Evolutionary conservation across 1,140 invertebrate species (phyloP).

Genomic region (Rhagoletis zephyria): DNA sequence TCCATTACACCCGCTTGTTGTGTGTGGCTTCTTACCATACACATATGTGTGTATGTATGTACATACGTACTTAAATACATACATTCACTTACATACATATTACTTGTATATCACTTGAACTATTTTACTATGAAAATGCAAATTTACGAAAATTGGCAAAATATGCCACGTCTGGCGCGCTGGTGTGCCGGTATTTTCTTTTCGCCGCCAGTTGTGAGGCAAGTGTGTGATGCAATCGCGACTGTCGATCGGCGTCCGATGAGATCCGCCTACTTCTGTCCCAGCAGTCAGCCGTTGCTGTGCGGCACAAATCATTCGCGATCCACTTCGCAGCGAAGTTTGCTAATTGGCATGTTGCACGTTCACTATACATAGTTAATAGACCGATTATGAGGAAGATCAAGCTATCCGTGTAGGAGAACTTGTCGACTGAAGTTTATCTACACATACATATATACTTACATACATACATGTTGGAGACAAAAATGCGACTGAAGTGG

Average conservation of each 20-base stretch:
- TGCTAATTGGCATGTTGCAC: slow-evolving; percentile 34
- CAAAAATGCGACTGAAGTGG: not conserved
- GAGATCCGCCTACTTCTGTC: slow-evolving; percentile 23
- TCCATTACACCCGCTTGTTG: slow-evolving; percentile 20
- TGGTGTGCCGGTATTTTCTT: too few species aligned
- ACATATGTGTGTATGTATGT: not conserved
- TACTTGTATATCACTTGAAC: too few species aligned
- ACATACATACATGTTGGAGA: not conserved
- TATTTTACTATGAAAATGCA: not conserved
- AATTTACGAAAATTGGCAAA: slow-evolving; percentile 27
- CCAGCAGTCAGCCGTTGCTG: not conserved
- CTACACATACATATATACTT: too few species aligned
- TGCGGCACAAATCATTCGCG: not conserved
- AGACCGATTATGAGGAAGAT: not conserved
- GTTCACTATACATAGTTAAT: not conserved
- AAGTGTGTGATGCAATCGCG: slow-evolving; percentile 32
- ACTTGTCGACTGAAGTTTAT: too few species aligned
- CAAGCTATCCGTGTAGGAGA: not conserved
- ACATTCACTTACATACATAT: not conserved
- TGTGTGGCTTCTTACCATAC: not conserved
- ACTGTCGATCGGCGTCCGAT: slow-evolving; percentile 11
- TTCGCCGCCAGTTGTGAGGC: not conserved
- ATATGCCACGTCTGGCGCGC: not conserved
- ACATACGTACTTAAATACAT: too few species aligned
- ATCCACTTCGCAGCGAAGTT: not conserved